Evolutionary conservation across 2,888 invertebrate genomes (phyloP), one percentile per base, ranked within the genome.

Genomic region (Cryptophagus acutangulus): DNA sequence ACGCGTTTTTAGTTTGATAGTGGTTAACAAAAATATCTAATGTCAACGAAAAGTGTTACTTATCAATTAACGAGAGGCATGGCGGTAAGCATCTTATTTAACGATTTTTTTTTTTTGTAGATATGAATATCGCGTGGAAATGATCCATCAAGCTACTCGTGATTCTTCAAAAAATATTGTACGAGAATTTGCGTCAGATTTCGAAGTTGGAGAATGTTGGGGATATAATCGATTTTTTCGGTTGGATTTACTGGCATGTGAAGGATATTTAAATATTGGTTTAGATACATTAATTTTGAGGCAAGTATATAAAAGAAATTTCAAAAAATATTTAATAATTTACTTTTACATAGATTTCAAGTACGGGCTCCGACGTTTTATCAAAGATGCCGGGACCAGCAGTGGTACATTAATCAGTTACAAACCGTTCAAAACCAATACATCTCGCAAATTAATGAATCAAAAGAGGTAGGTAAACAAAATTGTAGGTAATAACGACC

Each of bases 121-220:
- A 61, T 91, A 92, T 66, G 92, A 93, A 66, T 93, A 93, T 65
- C 78, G 93, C 43, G 90, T 94, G 24, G 93, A 93, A 73, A 91
- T 94, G 93, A 82, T 94, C 37, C 91, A 94, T 66, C 92, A 92
- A 65, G 84, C 84, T 18, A 84, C 87, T 0, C 76, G 84, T 28
- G 90, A 91, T 60, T 77, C 81, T 1, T 80, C 81, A 35, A 87
- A 87, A 74, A 93, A 93, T 64, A 91, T 94, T 50, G 88, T 92
- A 15, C 76, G 93, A 24, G 93, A 93, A 73, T 94, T 93, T 70
- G 92, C 93, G 0, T 92, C 92, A 0, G 93, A 93, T 71, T 94
- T 94, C 72, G 93, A 93, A 71, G 89, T 93, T 33, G 93, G 92
- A 28, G 93, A 94, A 74, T 94, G 93, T 63, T 94, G 93, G 93